Evolutionary conservation across 2,888 invertebrate genomes (phyloP), one percentile per base, ranked within the genome.

Genomic region (Hipparchia sbordonii): DNA sequence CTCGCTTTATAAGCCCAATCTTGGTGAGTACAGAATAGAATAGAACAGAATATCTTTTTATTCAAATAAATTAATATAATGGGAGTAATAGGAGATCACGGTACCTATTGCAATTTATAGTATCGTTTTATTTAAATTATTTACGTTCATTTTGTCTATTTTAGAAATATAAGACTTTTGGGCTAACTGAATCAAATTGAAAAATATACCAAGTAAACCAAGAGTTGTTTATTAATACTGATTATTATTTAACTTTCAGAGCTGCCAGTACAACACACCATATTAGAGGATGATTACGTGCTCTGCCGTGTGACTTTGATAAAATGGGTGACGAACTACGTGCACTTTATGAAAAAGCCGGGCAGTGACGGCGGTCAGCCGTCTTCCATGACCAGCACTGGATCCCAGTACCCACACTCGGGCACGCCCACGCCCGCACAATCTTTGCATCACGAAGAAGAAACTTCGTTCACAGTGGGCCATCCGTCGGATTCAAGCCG

Each of bases 311-410:
- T 98, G 57, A 96, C 96, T 6, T 93, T 98, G 54, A 97, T 98
- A 77, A 97, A 97, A 88, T 98, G 98, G 98, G 95, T 98, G 33
- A 97, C 97, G 0, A 97, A 95, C 81, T 97, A 97, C 81, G 97
- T 97, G 1, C 97, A 98, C 84, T 96, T 97, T 78, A 95, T 96
- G 78, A 96, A 95, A 86, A 95, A 95, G 79, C 94, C 94, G 13
- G 92, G 94, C 73, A 93, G 91, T 69, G 94, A 94, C 39, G 88
- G 86, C 0, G 92, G 92, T 0, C 93, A 92, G 76, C 92, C 93
- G 0, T 92, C 94, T 0, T 94, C 94, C 0, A 91, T 93, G 87
- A 91, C 91, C 0, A 93, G 93, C 67, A 88, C 86, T 0, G 90
- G 92, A 0, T 93, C 93, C 0, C 92, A 93, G 77, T 76, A 85